Percentiles rank a stretch among this genome's conserved stretches.
Evolutionary conservation across 92 coral and sea anemone species (phyloP).

Genomic region (Virgularia gustaviana): DNA sequence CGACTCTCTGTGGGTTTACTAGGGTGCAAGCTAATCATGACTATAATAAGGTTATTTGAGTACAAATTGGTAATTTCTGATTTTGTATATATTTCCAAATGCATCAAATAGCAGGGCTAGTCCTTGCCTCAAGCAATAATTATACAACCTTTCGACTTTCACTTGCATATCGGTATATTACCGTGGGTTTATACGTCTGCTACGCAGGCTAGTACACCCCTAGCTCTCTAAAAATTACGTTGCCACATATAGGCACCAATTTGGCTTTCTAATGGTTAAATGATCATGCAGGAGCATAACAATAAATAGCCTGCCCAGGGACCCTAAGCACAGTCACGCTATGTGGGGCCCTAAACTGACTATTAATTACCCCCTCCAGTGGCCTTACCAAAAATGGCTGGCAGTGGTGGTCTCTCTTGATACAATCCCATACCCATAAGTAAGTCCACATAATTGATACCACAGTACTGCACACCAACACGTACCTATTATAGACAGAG

Average conservation of each 20-base stretch:
- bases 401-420: conserved; percentile 83
- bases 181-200: too few species aligned
- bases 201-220: too few species aligned
- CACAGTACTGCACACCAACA: conserved; percentile 82
- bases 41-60: too few species aligned
- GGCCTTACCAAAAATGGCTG: conserved; percentile 80
- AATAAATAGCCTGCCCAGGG: background rate
- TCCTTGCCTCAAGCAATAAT: too few species aligned
- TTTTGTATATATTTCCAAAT: background rate
- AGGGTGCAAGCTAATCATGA: too few species aligned
- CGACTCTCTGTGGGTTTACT: too few species aligned
- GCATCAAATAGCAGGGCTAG: background rate
- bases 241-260: background rate
- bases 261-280: too few species aligned
- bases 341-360: background rate
- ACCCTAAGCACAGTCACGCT: background rate
- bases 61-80: too few species aligned
- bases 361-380: background rate
- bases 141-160: too few species aligned
- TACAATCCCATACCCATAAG: conserved; percentile 86
- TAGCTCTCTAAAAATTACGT: too few species aligned
- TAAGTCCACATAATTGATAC: conserved; percentile 85
- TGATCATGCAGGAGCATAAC: background rate
- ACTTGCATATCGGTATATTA: too few species aligned
- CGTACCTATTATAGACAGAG: conserved; percentile 56